Percentiles rank a stretch among this genome's conserved stretches.
Evolutionary conservation across 2,888 invertebrate genomes (phyloP).

Genomic region (Mesochorus sp.): DNA sequence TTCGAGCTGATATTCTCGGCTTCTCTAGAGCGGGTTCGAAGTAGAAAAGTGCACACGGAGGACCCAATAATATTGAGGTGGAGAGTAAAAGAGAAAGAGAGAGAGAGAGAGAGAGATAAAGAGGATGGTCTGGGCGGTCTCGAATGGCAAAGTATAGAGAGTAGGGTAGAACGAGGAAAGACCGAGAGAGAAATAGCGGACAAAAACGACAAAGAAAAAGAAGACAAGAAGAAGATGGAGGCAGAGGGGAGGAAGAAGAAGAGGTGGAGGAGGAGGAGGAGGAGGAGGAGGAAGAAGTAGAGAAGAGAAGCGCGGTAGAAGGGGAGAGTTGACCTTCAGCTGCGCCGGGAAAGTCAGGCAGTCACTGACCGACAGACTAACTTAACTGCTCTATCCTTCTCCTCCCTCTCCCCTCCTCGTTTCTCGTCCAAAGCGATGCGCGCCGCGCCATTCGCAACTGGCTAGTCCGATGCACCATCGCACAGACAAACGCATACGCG

Average conservation of each 20-base stretch:
- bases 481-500: slow-evolving; percentile 50
- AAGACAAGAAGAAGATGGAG: slow-evolving; percentile 45
- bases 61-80: slow-evolving; percentile 16
- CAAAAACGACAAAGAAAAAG: slow-evolving; percentile 58
- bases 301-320: slow-evolving; percentile 66
- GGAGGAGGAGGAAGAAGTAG: slow-evolving; percentile 22
- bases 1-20: background rate
- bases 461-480: slow-evolving; percentile 78
- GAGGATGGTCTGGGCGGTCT: slow-evolving; percentile 32
- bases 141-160: slow-evolving; percentile 36
- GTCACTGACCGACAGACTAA: slow-evolving; percentile 82
- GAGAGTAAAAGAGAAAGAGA: slow-evolving; percentile 29
- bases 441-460: slow-evolving; percentile 72
- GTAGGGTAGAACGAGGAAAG: slow-evolving; percentile 47
- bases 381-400: slow-evolving; percentile 80
- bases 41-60: slow-evolving; percentile 18
- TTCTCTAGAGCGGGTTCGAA: background rate
- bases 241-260: slow-evolving; percentile 35
- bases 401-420: slow-evolving; percentile 72
- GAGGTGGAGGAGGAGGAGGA: slow-evolving; percentile 36
- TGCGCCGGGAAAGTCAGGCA: slow-evolving; percentile 82
- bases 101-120: slow-evolving; percentile 10
- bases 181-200: slow-evolving; percentile 58
- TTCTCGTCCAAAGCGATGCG: slow-evolving; percentile 65
- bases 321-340: slow-evolving; percentile 81